phyloP scores from a whole-genome alignment of 2,113 vertebrate genomes.

The Hydropotes inermis region DNA sequence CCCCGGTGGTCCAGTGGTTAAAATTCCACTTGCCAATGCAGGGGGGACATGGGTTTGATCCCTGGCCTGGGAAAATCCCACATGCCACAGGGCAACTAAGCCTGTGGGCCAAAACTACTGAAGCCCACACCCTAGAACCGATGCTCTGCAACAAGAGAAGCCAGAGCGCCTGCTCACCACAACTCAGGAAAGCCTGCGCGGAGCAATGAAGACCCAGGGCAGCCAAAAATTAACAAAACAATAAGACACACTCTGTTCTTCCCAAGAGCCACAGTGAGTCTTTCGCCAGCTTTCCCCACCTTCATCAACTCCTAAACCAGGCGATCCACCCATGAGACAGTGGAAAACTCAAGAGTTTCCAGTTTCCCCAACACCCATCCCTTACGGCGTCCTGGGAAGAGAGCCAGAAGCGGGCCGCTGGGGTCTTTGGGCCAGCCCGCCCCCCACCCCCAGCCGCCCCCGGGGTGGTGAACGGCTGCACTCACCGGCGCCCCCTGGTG shows the following conservation, averaged over 20 bases:
- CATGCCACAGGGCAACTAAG: neutral
- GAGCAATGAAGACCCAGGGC: neutral
- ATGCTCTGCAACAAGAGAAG: neutral
- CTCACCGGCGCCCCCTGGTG: neutral
- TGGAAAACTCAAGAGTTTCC: neutral
- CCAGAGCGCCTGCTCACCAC: neutral
- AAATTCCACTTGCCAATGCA: neutral
- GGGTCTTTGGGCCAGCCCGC: neutral
- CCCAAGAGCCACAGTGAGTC: neutral
- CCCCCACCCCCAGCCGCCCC: too few relatives aligned
- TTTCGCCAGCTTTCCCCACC: neutral
- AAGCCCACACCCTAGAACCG: neutral
- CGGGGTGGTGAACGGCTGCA: fast-evolving
- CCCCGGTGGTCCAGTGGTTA: neutral
- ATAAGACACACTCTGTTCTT: neutral
- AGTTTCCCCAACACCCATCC: neutral
- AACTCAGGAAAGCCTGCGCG: neutral
- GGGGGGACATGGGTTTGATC: neutral
- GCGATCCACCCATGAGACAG: neutral
- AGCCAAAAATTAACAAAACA: neutral
- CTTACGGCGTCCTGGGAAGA: neutral
- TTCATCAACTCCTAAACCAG: neutral
- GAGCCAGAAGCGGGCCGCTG: neutral
- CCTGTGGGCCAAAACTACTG: neutral
- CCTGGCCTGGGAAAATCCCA: neutral